Evolutionary conservation across 2,797 vertebrate genomes (phyloP), one percentile per base, ranked within the genome.

Genomic region (Distichodus sexfasciatus): DNA sequence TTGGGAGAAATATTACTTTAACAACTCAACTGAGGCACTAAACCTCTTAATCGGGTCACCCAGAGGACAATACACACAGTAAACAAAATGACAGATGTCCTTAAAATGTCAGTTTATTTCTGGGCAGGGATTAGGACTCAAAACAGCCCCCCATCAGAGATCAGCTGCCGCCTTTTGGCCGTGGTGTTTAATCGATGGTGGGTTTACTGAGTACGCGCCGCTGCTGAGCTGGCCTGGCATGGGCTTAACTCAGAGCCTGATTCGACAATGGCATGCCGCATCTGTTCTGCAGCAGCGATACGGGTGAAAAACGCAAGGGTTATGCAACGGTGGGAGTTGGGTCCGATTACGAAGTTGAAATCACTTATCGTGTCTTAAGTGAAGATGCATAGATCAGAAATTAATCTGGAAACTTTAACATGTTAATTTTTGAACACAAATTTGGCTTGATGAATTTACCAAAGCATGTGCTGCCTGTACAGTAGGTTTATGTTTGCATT

Each of bases 31-130:
- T 6, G 17, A 36, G 10, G 53, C n/a, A 1, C 28, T 28, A 59
- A 59, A 33, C 23, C 48, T 26, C n/a, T 40, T 23, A 68, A 59
- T 40, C 12, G 40, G 9, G 43, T 9, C 43, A 19, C 43, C 6
- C 4, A 46, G 24, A 19, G 63, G 50, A 44, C 38, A 33, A 38
- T 54, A 66, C 41, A 51, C 62, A 65, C 35, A n/a, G 6, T n/a
- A n/a, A n/a, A n/a, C n/a, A n/a, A n/a, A n/a, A n/a, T n/a, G 46
- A 7, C 38, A 35, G 50, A 38, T 33, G 6, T n/a, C 24, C 36
- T 2, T 33, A 23, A 29, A 41, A 66, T 6, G 23, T 10, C 33
- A 51, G 12, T 66, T 53, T 9, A 21, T 40, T 53, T 41, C 23
- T 7, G 12, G 10, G 8, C 4, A 5, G 23, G 10, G 41, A 58